These are phyloP conservation scores for Nipponia nippon DNA, from an alignment of 2,113 vertebrate genomes.

Conservation along the genomic window DNA sequence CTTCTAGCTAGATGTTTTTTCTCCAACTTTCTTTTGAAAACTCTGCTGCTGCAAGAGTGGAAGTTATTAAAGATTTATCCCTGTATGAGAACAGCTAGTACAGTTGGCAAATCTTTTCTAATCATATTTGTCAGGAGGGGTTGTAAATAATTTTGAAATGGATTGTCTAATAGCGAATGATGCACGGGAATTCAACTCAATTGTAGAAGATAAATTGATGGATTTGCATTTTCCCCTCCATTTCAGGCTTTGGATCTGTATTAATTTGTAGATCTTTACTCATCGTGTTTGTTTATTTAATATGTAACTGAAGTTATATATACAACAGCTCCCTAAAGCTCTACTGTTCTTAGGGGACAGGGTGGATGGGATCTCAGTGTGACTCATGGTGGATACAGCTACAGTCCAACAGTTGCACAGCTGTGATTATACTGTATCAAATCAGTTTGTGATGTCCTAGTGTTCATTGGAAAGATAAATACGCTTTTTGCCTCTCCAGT, in stretches of 20 bases:
- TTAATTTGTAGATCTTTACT: background rate
- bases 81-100: background rate
- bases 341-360: background rate
- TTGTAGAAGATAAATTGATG: background rate
- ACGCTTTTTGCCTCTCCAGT: background rate
- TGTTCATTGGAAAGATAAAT: background rate
- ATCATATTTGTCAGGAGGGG: background rate
- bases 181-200: background rate
- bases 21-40: background rate
- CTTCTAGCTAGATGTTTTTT: background rate
- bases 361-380: background rate
- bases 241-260: background rate
- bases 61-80: constrained; percentile 1
- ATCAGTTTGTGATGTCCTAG: background rate
- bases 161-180: background rate
- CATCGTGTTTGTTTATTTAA: background rate
- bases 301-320: background rate
- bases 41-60: background rate
- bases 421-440: background rate
- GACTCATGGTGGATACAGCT: background rate
- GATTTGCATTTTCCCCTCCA: background rate
- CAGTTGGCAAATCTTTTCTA: background rate
- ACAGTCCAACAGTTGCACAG: background rate
- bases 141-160: constrained; percentile 37
- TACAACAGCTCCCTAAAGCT: background rate